Conservation (phyloP, 1,140 invertebrate species). For the Drosophila murphyi region DNA sequence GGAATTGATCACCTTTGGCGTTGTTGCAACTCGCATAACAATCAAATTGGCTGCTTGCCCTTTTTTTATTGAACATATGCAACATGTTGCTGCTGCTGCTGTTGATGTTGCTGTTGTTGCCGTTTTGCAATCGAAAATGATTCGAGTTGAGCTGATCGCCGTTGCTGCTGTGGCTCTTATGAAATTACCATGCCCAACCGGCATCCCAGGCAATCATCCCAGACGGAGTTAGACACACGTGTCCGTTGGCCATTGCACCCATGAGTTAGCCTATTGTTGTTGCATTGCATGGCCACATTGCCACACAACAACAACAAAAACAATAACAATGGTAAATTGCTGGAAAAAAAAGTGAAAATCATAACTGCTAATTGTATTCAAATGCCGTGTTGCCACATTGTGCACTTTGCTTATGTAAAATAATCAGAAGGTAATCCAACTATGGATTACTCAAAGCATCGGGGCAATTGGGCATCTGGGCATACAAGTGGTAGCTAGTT, state of each 20-base stretch:
- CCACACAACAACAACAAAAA: conserved; percentile 11
- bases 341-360: conserved; percentile 69
- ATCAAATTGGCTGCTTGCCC: conserved; percentile 32
- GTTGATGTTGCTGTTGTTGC: conserved; percentile 14
- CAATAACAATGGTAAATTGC: conserved; percentile 44
- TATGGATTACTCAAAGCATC: conserved; percentile 17
- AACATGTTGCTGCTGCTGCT: conserved; percentile 7
- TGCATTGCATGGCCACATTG: conserved; percentile 8
- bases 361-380: conserved; percentile 79
- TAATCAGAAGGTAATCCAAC: neutral
- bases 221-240: conserved; percentile 40
- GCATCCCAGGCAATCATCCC: conserved; percentile 43
- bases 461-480: neutral
- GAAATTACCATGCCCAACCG: conserved; percentile 43
- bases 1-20: conserved; percentile 46
- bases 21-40: conserved; percentile 36
- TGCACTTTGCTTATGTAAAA: conserved; percentile 57
- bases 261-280: conserved; percentile 13
- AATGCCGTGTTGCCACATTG: conserved; percentile 49
- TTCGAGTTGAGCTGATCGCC: conserved; percentile 34
- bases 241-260: conserved; percentile 42
- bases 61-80: conserved; percentile 29
- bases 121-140: conserved; percentile 53
- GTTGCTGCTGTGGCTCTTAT: conserved; percentile 21
- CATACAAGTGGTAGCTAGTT: neutral